Conservation (phyloP, 2,113 vertebrate genomes). For the Herpailurus yagouaroundi region DNA sequence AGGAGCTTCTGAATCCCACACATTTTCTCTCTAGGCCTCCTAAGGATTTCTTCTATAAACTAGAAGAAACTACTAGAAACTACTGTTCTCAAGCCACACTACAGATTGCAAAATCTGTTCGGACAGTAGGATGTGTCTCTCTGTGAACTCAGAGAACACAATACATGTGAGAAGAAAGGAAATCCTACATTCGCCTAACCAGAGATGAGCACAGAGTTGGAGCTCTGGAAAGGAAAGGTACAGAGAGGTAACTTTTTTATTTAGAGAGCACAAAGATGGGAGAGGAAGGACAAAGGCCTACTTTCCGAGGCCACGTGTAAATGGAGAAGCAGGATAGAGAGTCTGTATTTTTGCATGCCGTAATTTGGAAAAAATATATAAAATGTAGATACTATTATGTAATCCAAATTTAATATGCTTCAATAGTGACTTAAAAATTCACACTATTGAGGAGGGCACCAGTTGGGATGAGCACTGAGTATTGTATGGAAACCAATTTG, state of each 20-base stretch:
- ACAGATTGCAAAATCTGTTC: background rate
- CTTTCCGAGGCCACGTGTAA: background rate
- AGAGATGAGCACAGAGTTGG: background rate
- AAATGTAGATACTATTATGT: background rate
- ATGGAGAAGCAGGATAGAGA: background rate
- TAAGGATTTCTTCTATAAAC: background rate
- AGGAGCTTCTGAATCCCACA: background rate
- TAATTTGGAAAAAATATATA: background rate
- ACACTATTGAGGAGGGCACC: background rate
- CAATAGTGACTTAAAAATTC: background rate
- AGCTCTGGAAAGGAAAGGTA: background rate
- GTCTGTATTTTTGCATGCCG: background rate
- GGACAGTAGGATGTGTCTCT: background rate
- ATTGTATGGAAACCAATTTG: too few relatives aligned
- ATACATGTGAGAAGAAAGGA: background rate
- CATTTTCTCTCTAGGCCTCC: background rate
- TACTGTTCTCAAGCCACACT: background rate
- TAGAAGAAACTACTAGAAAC: too few relatives aligned
- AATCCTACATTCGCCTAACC: background rate
- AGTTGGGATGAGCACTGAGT: too few relatives aligned
- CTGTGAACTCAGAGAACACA: background rate
- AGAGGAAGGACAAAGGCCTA: background rate
- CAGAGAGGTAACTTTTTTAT: background rate
- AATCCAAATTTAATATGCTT: background rate
- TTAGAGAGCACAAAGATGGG: background rate